phyloP scores from a whole-genome alignment of 2,797 vertebrate species.

The Anguilla pacifica region DNA sequence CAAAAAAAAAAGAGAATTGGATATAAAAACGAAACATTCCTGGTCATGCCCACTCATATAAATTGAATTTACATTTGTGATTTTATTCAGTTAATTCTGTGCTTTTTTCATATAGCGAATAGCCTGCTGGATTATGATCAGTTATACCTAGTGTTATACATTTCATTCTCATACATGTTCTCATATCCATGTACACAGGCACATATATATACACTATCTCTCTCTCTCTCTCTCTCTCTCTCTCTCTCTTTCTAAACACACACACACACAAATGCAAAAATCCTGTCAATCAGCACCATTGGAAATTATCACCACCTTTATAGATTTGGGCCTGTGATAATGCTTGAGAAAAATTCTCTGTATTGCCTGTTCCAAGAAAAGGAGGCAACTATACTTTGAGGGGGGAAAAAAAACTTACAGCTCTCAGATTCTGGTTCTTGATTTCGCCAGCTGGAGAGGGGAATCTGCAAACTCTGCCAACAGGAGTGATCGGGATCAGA shows the following conservation, averaged over 20 bases:
- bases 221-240: not conserved
- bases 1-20: not conserved
- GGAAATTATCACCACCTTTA: constrained; percentile 12
- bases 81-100: not conserved
- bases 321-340: constrained; percentile 58
- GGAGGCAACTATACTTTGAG: constrained; percentile 71
- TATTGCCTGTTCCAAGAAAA: constrained; percentile 82
- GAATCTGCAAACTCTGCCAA: not conserved
- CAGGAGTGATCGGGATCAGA: not conserved
- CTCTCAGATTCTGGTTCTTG: constrained; percentile 37
- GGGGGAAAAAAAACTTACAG: constrained; percentile 64
- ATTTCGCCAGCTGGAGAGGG: not conserved
- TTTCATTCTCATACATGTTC: too few species aligned
- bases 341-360: constrained; percentile 76
- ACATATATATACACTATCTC: not conserved
- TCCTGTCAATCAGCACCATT: constrained; percentile 15
- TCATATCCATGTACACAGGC: not conserved
- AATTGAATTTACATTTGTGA: not conserved
- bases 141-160: too few species aligned
- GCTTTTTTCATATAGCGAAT: not conserved
- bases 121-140: not conserved
- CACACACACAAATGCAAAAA: not conserved
- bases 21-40: not conserved
- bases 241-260: not conserved
- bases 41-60: not conserved